These are phyloP conservation scores for Stenoptilia bipunctidactyla DNA, from an alignment of 2,888 invertebrate genomes.

Conservation along the genomic window DNA sequence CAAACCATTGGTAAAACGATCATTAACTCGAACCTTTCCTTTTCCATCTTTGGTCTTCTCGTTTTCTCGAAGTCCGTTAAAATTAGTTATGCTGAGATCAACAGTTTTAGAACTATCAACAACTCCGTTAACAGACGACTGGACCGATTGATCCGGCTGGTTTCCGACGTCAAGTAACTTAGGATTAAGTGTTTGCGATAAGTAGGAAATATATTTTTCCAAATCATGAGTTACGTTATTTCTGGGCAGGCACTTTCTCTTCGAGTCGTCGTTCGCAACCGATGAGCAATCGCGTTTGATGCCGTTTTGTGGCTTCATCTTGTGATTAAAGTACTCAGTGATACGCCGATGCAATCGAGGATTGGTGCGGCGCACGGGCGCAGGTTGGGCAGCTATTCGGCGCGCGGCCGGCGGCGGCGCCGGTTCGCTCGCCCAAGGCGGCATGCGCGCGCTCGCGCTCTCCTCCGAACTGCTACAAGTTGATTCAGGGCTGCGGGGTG, in stretches of 20 bases:
- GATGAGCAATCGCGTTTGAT: slow-evolving; percentile 53
- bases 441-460: slow-evolving; percentile 53
- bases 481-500: slow-evolving; percentile 82
- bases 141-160: slow-evolving; percentile 30
- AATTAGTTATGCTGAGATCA: slow-evolving; percentile 19
- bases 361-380: slow-evolving; percentile 39
- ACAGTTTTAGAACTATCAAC: slow-evolving; percentile 25
- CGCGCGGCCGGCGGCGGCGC: slow-evolving; percentile 57
- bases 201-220: slow-evolving; percentile 61
- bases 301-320: slow-evolving; percentile 78
- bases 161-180: slow-evolving; percentile 56
- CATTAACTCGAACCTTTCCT: slow-evolving; percentile 27
- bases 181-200: slow-evolving; percentile 60
- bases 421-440: slow-evolving; percentile 64
- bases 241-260: slow-evolving; percentile 57
- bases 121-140: slow-evolving; percentile 26
- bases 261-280: slow-evolving; percentile 39
- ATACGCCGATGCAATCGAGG: slow-evolving; percentile 80
- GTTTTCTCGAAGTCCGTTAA: not conserved
- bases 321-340: slow-evolving; percentile 87
- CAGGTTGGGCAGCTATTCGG: slow-evolving; percentile 47
- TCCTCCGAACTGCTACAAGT: slow-evolving; percentile 65
- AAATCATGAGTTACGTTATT: slow-evolving; percentile 59
- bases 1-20: too few relatives aligned
- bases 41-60: not conserved